Evolutionary conservation across 2,888 invertebrate species (phyloP).

Genomic region (Himalopsyche tibetana): DNA sequence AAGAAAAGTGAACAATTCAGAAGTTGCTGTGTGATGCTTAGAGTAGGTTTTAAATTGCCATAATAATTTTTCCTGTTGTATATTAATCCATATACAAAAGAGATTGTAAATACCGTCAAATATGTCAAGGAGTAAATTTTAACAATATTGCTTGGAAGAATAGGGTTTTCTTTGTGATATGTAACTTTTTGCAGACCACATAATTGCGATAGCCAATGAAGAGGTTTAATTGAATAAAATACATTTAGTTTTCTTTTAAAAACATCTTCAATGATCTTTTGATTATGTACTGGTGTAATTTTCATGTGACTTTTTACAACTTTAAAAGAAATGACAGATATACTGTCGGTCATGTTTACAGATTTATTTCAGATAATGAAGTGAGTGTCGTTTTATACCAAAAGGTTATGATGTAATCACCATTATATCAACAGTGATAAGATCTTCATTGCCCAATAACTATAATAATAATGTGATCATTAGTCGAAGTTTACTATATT

Average conservation of each 20-base stretch:
- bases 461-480: neutral
- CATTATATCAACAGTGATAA: no score
- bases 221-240: neutral
- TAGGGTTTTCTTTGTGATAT: neutral
- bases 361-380: neutral
- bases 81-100: neutral
- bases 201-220: neutral
- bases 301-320: neutral
- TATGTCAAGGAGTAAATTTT: conserved; percentile 31
- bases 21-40: neutral
- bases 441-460: neutral
- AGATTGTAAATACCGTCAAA: neutral
- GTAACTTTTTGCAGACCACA: conserved; percentile 46
- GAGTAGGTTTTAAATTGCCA: neutral
- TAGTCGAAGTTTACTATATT: conserved; percentile 36
- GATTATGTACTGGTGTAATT: neutral
- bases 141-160: neutral
- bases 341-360: neutral
- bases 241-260: neutral
- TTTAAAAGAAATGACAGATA: neutral
- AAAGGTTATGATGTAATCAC: no score
- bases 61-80: neutral
- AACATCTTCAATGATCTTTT: neutral
- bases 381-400: no score
- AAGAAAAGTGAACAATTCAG: neutral